Conservation (phyloP, 2,113 vertebrate genomes). For the Melanerpes formicivorus region DNA sequence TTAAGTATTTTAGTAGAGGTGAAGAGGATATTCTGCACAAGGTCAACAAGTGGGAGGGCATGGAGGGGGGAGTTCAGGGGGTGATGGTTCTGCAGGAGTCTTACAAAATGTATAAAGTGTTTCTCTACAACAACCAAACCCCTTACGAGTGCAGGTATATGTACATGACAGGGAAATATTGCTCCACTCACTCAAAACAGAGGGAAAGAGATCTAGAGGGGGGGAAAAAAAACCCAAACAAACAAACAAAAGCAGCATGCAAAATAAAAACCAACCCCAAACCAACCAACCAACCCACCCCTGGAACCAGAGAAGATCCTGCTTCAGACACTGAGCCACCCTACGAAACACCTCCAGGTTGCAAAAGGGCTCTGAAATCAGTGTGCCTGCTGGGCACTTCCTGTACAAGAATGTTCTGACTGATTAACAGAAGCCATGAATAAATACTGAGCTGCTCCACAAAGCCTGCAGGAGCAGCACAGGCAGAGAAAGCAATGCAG, state of each 20-base stretch:
- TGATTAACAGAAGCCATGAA: constrained; percentile 57
- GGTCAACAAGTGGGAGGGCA: constrained; percentile 59
- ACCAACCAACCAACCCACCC: neutral
- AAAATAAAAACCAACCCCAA: neutral
- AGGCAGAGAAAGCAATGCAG: constrained; percentile 37
- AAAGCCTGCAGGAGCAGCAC: neutral
- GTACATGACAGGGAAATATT: constrained; percentile 79
- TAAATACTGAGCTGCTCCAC: constrained; percentile 44
- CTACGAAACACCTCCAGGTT: constrained; percentile 49
- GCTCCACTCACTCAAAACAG: constrained; percentile 77
- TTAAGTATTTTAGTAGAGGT: constrained; percentile 63
- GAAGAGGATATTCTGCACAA: neutral
- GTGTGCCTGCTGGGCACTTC: constrained; percentile 45
- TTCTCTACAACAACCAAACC: constrained; percentile 79
- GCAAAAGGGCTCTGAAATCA: constrained; percentile 33
- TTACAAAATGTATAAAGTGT: constrained; percentile 82
- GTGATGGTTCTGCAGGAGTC: constrained; percentile 66
- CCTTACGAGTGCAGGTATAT: constrained; percentile 77
- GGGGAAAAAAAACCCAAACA: no score
- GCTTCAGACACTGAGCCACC: constrained; percentile 53
- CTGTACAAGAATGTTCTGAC: constrained; percentile 46
- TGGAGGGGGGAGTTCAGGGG: constrained; percentile 65
- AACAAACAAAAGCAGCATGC: constrained; percentile 68
- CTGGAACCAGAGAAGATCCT: neutral
- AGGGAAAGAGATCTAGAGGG: constrained; percentile 50